Percentiles rank a stretch among this genome's conserved stretches.
These are phyloP conservation scores for Gila robusta DNA, from an alignment of 2,797 vertebrate genomes.

Conservation along the genomic window DNA sequence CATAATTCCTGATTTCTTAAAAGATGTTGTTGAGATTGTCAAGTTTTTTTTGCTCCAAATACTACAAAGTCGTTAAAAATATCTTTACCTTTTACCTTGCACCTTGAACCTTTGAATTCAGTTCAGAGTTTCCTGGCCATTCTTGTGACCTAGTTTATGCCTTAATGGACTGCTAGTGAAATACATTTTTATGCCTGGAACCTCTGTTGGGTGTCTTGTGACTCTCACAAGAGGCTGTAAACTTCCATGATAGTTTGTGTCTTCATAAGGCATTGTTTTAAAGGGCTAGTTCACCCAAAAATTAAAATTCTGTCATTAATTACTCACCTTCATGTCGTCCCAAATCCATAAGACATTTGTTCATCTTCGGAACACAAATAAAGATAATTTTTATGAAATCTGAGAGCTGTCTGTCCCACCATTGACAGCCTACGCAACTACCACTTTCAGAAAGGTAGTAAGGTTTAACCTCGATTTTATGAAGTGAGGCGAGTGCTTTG, in stretches of 20 bases:
- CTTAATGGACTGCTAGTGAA: not conserved
- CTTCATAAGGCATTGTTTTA: constrained; percentile 4
- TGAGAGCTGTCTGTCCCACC: not conserved
- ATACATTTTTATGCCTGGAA: not conserved
- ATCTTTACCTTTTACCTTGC: not conserved
- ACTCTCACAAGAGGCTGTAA: constrained; percentile 16
- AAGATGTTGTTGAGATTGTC: not conserved
- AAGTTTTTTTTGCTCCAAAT: not conserved
- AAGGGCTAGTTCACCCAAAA: not conserved
- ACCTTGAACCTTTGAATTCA: not conserved
- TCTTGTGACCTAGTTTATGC: constrained; percentile 4
- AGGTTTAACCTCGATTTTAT: not conserved
- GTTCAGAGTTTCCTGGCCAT: not conserved
- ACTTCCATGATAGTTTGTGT: not conserved
- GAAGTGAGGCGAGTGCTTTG: not conserved
- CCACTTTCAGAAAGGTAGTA: not conserved
- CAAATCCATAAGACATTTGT: too few species aligned
- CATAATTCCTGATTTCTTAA: not conserved
- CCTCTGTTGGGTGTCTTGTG: constrained; percentile 20
- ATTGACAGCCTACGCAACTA: not conserved
- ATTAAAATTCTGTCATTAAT: not conserved
- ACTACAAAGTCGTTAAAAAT: not conserved
- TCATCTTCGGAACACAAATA: too few species aligned
- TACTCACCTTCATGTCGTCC: too few species aligned
- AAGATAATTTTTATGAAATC: not conserved